A percentile compares a stretch with the other conserved stretches of the same genome.
These are phyloP conservation scores for Myxocyprinus asiaticus DNA, from an alignment of 2,113 vertebrate species.

Conservation along the genomic window DNA sequence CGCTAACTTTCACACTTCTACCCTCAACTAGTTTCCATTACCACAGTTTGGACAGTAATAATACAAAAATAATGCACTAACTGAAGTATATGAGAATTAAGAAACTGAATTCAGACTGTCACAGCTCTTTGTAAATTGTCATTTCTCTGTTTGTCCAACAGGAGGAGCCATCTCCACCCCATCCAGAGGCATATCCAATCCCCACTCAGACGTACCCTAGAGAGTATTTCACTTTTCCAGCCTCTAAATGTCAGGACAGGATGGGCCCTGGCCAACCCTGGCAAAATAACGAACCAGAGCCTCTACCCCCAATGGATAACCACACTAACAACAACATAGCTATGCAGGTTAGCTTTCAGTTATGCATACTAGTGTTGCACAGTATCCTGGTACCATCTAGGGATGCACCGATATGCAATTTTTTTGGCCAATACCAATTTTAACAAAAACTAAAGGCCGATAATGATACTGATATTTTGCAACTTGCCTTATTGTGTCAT, in stretches of 20 bases:
- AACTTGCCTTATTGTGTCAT: too few relatives aligned
- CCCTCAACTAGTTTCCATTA: conserved; percentile 13
- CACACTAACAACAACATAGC: conserved; percentile 75
- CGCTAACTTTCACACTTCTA: background rate
- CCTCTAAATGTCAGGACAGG: conserved; percentile 91
- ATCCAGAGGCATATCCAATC: conserved; percentile 94
- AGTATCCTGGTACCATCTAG: background rate
- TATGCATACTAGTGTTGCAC: background rate
- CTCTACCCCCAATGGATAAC: conserved; percentile 77
- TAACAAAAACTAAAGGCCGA: too few relatives aligned
- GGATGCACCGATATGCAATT: too few relatives aligned
- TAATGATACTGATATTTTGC: too few relatives aligned
- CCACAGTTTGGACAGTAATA: background rate
- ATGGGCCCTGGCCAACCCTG: conserved; percentile 84
- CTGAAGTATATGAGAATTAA: background rate
- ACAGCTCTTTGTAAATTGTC: background rate
- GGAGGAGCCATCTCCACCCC: conserved; percentile 86
- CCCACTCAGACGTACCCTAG: conserved; percentile 95
- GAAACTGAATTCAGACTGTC: background rate
- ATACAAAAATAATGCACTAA: background rate
- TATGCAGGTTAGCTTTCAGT: conserved; percentile 80
- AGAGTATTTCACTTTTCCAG: conserved; percentile 97
- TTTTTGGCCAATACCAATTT: too few relatives aligned
- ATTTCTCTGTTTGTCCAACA: conserved; percentile 58
- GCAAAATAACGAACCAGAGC: conserved; percentile 86